A percentile compares a stretch with the other conserved stretches of the same genome.
phyloP scores from a whole-genome alignment of 2,888 invertebrate genomes.

The Lithophane socia region DNA sequence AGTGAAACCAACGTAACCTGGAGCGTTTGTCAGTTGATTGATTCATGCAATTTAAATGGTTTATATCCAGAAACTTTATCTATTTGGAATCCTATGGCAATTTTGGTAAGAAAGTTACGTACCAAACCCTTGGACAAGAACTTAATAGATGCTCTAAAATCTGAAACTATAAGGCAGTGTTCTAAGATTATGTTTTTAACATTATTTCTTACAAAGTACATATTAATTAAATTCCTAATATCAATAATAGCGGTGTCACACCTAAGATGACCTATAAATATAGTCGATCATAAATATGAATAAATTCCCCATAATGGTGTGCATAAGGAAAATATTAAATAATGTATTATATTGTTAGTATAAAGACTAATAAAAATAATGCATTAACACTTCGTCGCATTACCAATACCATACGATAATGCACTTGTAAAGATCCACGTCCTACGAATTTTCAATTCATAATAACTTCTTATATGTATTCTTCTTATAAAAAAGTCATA shows the following conservation, averaged over 20 bases:
- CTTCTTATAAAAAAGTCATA: too few species aligned
- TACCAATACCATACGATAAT: background rate
- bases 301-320: background rate
- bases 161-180: background rate
- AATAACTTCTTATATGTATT: slow-evolving; percentile 8
- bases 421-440: background rate
- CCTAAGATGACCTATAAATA: slow-evolving; percentile 1
- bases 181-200: background rate
- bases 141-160: background rate
- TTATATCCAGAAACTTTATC: background rate
- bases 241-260: background rate
- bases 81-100: background rate
- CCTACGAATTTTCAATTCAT: slow-evolving; percentile 3
- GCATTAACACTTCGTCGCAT: background rate
- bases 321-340: slow-evolving; percentile 35
- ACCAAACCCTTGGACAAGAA: background rate
- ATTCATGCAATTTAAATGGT: slow-evolving; percentile 1
- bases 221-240: background rate
- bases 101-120: background rate
- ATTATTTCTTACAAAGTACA: background rate
- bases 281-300: background rate
- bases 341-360: slow-evolving; percentile 6
- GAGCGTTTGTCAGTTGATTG: background rate
- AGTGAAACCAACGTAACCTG: background rate
- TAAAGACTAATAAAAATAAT: slow-evolving; percentile 2